Percentiles rank a stretch among this genome's conserved stretches.
Conservation (phyloP, 2,888 invertebrate genomes). For the Volucella inflata region DNA sequence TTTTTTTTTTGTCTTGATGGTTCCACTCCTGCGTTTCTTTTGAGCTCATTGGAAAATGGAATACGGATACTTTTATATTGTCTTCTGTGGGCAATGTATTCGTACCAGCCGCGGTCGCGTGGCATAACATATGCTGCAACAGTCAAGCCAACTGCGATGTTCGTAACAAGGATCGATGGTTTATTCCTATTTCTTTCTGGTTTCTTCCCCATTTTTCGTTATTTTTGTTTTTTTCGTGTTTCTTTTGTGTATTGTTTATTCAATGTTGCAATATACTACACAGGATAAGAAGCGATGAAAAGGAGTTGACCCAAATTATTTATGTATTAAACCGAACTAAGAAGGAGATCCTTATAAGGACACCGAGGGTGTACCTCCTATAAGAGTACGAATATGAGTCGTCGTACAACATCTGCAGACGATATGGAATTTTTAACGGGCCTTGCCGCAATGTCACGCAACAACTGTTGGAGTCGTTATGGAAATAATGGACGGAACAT, state of each 20-base stretch:
- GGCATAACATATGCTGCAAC: constrained; percentile 69
- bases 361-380: background rate
- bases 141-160: constrained; percentile 36
- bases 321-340: constrained; percentile 56
- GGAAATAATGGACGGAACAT: constrained; percentile 48
- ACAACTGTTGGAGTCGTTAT: constrained; percentile 73
- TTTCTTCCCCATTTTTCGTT: constrained; percentile 3
- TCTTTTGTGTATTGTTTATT: constrained; percentile 14
- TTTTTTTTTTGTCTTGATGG: constrained; percentile 18
- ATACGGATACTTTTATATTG: constrained; percentile 41
- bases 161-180: constrained; percentile 66
- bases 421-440: constrained; percentile 69
- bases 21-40: constrained; percentile 34
- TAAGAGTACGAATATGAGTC: background rate
- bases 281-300: constrained; percentile 38
- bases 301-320: constrained; percentile 71
- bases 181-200: constrained; percentile 14
- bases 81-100: constrained; percentile 31
- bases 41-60: constrained; percentile 24
- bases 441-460: constrained; percentile 61
- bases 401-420: constrained; percentile 67
- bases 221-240: constrained; percentile 11
- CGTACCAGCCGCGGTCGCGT: constrained; percentile 57
- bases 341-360: constrained; percentile 47
- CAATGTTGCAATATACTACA: constrained; percentile 49